A percentile compares a stretch with the other conserved stretches of the same genome.
Conservation (phyloP, 2,888 invertebrate species). For the Cephus pygmeus region DNA sequence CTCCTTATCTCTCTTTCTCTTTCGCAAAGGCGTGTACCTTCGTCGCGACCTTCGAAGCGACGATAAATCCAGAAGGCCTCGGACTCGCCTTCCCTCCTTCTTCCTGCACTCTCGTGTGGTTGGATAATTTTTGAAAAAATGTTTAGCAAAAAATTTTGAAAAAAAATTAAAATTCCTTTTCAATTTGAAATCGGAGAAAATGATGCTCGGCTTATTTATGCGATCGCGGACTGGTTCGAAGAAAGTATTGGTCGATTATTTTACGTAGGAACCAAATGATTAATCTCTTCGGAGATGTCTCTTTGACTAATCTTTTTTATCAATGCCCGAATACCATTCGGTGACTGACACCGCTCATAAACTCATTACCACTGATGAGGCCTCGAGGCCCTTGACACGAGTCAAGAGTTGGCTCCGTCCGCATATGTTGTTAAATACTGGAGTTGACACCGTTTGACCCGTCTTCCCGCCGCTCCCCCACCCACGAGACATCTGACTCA, state of each 20-base stretch:
- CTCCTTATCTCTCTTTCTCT: slow-evolving; percentile 12
- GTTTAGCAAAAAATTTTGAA: too few relatives aligned
- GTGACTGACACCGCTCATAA: slow-evolving; percentile 47
- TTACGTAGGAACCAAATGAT: background rate
- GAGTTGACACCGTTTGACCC: slow-evolving; percentile 63
- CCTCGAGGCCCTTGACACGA: slow-evolving; percentile 52
- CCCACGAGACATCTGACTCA: slow-evolving; percentile 39
- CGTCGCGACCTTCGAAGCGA: background rate
- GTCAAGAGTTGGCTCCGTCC: slow-evolving; percentile 38
- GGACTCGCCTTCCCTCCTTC: background rate
- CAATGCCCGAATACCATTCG: slow-evolving; percentile 16
- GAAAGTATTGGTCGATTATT: too few relatives aligned
- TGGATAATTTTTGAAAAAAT: background rate
- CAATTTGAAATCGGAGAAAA: too few relatives aligned
- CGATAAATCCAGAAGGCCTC: background rate
- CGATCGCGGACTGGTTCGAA: too few relatives aligned
- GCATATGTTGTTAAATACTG: slow-evolving; percentile 59
- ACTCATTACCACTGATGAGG: slow-evolving; percentile 47
- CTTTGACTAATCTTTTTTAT: background rate
- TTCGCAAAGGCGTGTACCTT: slow-evolving; percentile 6
- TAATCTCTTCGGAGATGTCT: background rate
- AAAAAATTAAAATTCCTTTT: too few relatives aligned
- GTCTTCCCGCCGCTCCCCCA: slow-evolving; percentile 49
- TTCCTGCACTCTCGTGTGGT: background rate
- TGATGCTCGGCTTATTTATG: too few relatives aligned